Base-by-base conservation (phyloP, 1,140 invertebrate species). In the Drosophila eugracilis region DNA sequence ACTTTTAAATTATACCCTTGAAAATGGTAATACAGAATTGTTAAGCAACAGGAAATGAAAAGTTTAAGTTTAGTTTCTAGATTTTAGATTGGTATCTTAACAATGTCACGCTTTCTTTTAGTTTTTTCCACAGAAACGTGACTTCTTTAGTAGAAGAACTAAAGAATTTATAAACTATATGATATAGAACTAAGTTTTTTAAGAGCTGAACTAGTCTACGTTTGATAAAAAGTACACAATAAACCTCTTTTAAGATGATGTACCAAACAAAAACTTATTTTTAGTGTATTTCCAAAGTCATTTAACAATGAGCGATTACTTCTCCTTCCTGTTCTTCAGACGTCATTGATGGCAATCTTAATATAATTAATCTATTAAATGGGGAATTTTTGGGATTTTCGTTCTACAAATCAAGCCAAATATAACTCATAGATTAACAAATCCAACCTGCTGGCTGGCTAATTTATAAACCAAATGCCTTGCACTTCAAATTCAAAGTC, bases 291-390 rank as follows among this genome's bases (percentile, higher is more conserved):
- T n/a, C 1, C 10, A 32, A 17, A 10, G 1, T 10, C 2, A 6
- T 0, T 39, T 32, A 12, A 3, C 10, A 12, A 12, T n/a, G n/a
- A n/a, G n/a, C n/a, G 30, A 2, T 12, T 32, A 4, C 10, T 24
- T 22, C 1, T 4, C 15, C n/a, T 42, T 4, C 19, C 1, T 3
- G 4, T 15, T 2, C 28, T 28, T 15, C n/a, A 42, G 63, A 52
- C 60, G 63, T 67, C 63, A 67, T 52, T 7, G 59, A 42, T 50
- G 5, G 15, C 34, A 49, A 50, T 62, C 32, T 44, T 44, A 9
- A 44, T 1, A 44, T 44, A 49, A 60, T 65, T 26, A 36, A 32
- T 28, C 0, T 26, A 12, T 67, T 66, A 53, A 66, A 39, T 50
- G 28, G 45, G 22, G 5, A 36, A 36, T 67, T 67, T 52, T 42